Evolutionary conservation across 1,140 invertebrate genomes (phyloP).

Genomic region (Apis laboriosa): DNA sequence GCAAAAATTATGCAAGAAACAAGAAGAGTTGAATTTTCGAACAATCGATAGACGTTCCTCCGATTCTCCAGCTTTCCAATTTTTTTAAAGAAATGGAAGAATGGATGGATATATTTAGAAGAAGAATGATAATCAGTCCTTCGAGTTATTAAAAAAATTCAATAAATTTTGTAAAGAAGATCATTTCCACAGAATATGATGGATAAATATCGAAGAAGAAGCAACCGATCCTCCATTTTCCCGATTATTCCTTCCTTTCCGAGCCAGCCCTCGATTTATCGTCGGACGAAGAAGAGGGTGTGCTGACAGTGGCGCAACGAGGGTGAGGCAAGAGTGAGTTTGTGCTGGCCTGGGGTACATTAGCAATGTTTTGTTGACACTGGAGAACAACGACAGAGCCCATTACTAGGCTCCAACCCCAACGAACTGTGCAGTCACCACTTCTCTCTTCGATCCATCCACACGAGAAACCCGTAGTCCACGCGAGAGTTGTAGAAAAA

Average conservation of each 20-base stretch:
- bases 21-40: background rate
- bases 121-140: too few species aligned
- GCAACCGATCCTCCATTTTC: slow-evolving; percentile 22
- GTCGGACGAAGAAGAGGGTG: slow-evolving; percentile 46
- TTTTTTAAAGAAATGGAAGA: too few species aligned
- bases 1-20: too few species aligned
- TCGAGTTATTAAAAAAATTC: too few species aligned
- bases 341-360: slow-evolving; percentile 66
- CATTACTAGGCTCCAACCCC: slow-evolving; percentile 68
- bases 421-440: slow-evolving; percentile 27
- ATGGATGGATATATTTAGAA: too few species aligned
- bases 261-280: slow-evolving; percentile 37
- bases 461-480: slow-evolving; percentile 26
- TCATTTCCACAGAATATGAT: background rate
- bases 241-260: background rate
- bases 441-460: slow-evolving; percentile 59
- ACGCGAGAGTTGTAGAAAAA: background rate
- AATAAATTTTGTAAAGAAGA: too few species aligned
- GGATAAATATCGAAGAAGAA: background rate
- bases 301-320: slow-evolving; percentile 38
- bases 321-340: slow-evolving; percentile 56
- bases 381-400: slow-evolving; percentile 65
- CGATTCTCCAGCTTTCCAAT: too few species aligned
- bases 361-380: slow-evolving; percentile 78
- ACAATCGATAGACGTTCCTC: background rate